Base-by-base conservation (phyloP, 2,888 invertebrate species). In the Drosophila picticornis region DNA sequence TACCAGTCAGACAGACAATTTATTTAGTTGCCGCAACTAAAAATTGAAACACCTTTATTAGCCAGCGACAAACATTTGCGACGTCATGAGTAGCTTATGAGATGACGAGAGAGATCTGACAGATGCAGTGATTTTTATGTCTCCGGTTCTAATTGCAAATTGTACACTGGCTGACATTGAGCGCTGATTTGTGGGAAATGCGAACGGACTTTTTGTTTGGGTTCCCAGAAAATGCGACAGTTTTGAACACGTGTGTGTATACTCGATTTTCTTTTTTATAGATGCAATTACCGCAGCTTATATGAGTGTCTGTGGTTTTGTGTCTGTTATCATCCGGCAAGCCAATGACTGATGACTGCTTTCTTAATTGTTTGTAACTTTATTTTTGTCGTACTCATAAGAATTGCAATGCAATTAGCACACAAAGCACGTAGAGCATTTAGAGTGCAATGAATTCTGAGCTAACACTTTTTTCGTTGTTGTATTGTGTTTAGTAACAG, bases 141-240 rank as follows among this genome's bases (percentile, higher is more conserved):
- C 87, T 87, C 80, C 87, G 87, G 81, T 81, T 87, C 85, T 87
- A 89, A 87, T 87, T 89, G 81, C 84, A 88, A 84, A 72, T 81
- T 71, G 80, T 70, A 75, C 74, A 68, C 74, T 64, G 56, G 75
- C 78, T 87, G 89, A 72, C 86, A 87, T 84, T 87, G 86, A 84
- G 80, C 83, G 83, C 55, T 89, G 90, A 89, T 89, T 87, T 87
- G 84, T 83, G 60, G 60, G 72, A 84, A 84, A 80, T 69, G 84
- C 62, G 71, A 70, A 59, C 64, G 51, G 48, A 65, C 75, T 73
- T 61, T 53, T 64, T 77, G 78, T 65, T 58, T 80, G 63, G 59
- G 57, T 75, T 86, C 80, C 80, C 84, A 84, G 74, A 83, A 79
- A 72, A 27, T n/a, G 38, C 50, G 25, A 13, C 22, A 58, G 22